Evolutionary conservation across 2,113 vertebrate species (phyloP).

Genomic region (Crotophaga sulcirostris): DNA sequence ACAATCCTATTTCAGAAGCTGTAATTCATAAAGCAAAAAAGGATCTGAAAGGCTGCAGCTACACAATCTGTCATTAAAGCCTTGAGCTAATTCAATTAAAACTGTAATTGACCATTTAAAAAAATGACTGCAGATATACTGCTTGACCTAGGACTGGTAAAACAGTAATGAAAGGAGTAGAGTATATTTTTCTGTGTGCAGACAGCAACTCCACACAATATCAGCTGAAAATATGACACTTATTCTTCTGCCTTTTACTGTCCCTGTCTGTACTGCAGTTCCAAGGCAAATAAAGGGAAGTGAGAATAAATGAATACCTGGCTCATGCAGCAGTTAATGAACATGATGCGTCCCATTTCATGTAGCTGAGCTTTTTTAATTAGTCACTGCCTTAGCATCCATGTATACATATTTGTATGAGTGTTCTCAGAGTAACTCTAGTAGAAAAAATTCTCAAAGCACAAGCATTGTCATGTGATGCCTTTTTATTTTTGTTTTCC

Average conservation of each 20-base stretch:
- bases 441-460: not conserved
- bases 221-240: not conserved
- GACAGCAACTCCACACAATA: not conserved
- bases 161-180: not conserved
- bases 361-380: not conserved
- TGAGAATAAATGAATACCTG: not conserved
- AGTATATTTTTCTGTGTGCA: not conserved
- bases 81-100: constrained; percentile 36
- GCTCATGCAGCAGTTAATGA: not conserved
- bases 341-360: not conserved
- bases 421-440: constrained; percentile 13
- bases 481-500: constrained; percentile 20
- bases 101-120: not conserved
- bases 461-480: not conserved
- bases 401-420: not conserved
- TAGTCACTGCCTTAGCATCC: not conserved
- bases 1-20: not conserved
- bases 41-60: not conserved
- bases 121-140: not conserved
- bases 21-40: not conserved
- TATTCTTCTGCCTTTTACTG: not conserved
- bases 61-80: not conserved
- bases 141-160: not conserved
- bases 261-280: not conserved
- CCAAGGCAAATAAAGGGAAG: not conserved